phyloP scores from a whole-genome alignment of 2,888 invertebrate species.

The Branchipolynoe longqiensis region DNA sequence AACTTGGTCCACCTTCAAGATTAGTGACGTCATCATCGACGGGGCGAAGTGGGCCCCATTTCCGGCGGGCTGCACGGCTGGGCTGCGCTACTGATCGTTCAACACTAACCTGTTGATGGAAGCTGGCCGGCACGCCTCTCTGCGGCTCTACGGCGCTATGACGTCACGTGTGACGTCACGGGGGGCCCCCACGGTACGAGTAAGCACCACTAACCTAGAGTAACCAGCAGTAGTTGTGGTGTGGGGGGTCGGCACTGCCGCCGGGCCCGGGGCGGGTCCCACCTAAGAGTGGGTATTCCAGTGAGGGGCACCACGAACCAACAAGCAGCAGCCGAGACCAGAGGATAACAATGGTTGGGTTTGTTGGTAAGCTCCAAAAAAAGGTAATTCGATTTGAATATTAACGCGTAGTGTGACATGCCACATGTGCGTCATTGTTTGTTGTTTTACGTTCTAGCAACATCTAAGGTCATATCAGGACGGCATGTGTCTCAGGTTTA shows the following conservation, averaged over 20 bases:
- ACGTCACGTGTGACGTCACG: background rate
- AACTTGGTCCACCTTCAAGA: constrained; percentile 44
- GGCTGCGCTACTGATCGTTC: background rate
- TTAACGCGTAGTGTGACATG: no score
- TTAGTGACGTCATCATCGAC: background rate
- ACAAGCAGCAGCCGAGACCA: background rate
- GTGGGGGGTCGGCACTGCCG: background rate
- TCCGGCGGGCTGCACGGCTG: background rate
- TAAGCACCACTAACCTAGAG: constrained; percentile 51
- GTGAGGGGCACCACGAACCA: background rate
- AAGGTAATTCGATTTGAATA: no score
- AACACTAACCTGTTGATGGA: constrained; percentile 26
- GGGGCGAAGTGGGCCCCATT: background rate
- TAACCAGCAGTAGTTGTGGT: background rate
- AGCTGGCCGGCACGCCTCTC: background rate
- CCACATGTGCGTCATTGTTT: no score
- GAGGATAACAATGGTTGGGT: background rate
- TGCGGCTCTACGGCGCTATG: background rate
- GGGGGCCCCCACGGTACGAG: background rate
- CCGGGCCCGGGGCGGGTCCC: background rate
- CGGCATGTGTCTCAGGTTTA: no score
- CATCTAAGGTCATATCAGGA: no score
- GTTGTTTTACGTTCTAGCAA: no score
- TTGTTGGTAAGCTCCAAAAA: background rate
- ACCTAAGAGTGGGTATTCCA: background rate